Evolutionary conservation across 2,113 vertebrate species (phyloP), one percentile per base, ranked within the genome.

Genomic region (Corythornis vintsioides): DNA sequence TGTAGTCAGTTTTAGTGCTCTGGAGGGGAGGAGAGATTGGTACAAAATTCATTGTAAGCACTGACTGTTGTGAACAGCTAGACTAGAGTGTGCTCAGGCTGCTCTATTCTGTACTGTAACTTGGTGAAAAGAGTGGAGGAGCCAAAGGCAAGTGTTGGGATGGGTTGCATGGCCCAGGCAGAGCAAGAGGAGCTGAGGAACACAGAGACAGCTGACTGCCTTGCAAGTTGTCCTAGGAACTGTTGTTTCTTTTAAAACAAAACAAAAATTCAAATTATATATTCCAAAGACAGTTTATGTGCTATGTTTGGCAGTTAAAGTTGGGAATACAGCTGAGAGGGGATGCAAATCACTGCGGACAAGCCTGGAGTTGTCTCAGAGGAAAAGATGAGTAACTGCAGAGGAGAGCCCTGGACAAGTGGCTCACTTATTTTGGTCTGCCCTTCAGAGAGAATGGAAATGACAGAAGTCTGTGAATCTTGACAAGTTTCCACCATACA

Each of bases 351-450:
- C n/a, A 26, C 71, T 78, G 84, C 83, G 86, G 55, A 81, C 50
- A 83, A 75, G 31, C 19, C 3, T 29, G 65, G 52, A 63, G 81
- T 79, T 81, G 38, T 67, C 86, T 70, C 43, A 31, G 16, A 85
- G 90, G 94, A 94, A 94, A 87, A 88, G 71, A 90, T 85, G 13
- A 83, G 26, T 74, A 78, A 81, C 45, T 92, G 28, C 40, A 66
- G 61, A 88, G 70, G 12, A 71, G 42, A 33, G 25, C 90, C 43
- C 53, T 63, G 28, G 70, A 61, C 40, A 59, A 78, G 50, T 33
- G 12, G 25, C 28, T 82, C 24, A 9, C 74, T 92, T 76, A 56
- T 35, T 80, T 91, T 52, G 40, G 69, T 91, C 38, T 86, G 35
- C 18, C 25, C 22, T 89, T 88, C 31, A 72, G 73, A 85, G 59